Conservation (phyloP, 2,888 invertebrate species). For the Aphelenchoides bicaudatus region DNA sequence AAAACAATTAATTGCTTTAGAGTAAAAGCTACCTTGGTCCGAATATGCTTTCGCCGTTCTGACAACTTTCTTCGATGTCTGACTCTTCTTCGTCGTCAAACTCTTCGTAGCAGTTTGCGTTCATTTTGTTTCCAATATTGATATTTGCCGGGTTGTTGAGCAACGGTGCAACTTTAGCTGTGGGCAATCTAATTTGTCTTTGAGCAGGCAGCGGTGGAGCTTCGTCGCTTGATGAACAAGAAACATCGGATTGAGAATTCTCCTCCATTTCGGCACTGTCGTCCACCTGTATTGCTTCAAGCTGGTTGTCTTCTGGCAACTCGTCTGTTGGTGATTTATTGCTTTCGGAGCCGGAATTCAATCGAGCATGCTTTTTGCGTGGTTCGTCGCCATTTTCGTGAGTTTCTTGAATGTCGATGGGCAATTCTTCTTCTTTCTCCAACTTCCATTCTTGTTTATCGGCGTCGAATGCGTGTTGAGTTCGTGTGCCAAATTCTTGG, state of each 20-base stretch:
- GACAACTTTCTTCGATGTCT: slow-evolving; percentile 6
- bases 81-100: slow-evolving; percentile 13
- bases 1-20: no score
- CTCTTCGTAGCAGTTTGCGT: slow-evolving; percentile 16
- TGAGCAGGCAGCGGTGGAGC: background rate
- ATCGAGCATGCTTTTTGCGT: slow-evolving; percentile 2
- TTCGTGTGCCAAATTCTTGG: no score
- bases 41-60: slow-evolving; percentile 3
- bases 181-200: background rate
- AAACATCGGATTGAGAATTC: background rate
- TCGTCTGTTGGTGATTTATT: background rate
- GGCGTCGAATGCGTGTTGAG: no score
- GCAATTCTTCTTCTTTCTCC: no score
- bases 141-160: background rate
- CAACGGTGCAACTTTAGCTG: slow-evolving; percentile 2
- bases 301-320: background rate
- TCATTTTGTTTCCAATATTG: slow-evolving; percentile 9
- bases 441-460: no score
- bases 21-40: slow-evolving; percentile 5
- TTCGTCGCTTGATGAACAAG: slow-evolving; percentile 13
- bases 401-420: background rate
- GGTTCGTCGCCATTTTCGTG: slow-evolving; percentile 4
- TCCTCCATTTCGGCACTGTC: background rate
- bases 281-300: slow-evolving; percentile 11
- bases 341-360: slow-evolving; percentile 5